These are phyloP conservation scores for Buphagus erythrorhynchus DNA, from an alignment of 2,797 vertebrate genomes.

Conservation along the genomic window DNA sequence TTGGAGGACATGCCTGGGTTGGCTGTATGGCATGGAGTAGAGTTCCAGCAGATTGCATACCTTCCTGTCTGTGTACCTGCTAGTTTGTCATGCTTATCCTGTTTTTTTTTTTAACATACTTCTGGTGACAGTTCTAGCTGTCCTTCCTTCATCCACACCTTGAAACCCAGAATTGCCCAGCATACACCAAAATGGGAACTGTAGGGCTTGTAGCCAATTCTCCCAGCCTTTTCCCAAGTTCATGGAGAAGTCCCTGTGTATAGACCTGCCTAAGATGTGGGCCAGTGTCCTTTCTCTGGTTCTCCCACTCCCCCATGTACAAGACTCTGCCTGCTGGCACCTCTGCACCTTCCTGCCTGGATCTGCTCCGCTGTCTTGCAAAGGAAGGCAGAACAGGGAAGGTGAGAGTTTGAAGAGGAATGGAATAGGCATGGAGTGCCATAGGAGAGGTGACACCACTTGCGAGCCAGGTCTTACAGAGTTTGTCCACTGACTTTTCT, in stretches of 20 bases:
- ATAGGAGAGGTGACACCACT: neutral
- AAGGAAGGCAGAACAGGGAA: neutral
- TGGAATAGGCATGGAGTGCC: neutral
- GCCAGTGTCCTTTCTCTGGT: neutral
- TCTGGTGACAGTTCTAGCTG: neutral
- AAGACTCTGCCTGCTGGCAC: neutral
- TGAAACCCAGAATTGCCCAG: neutral
- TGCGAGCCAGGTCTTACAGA: neutral
- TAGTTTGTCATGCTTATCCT: neutral
- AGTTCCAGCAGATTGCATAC: neutral
- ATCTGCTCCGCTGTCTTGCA: neutral
- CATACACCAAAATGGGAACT: neutral
- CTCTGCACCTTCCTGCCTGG: neutral
- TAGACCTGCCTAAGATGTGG: neutral
- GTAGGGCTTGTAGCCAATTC: neutral
- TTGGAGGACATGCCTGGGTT: neutral
- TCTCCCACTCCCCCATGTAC: fast-evolving
- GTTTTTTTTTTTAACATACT: neutral
- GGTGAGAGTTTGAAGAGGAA: neutral
- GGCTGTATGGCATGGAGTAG: neutral
- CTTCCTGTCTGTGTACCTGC: neutral
- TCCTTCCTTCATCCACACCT: neutral
- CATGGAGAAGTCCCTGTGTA: neutral
- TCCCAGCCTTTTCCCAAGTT: neutral
- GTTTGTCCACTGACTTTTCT: neutral